Conservation (phyloP, 2,888 invertebrate species). For the Caenorhabditis sp. region DNA sequence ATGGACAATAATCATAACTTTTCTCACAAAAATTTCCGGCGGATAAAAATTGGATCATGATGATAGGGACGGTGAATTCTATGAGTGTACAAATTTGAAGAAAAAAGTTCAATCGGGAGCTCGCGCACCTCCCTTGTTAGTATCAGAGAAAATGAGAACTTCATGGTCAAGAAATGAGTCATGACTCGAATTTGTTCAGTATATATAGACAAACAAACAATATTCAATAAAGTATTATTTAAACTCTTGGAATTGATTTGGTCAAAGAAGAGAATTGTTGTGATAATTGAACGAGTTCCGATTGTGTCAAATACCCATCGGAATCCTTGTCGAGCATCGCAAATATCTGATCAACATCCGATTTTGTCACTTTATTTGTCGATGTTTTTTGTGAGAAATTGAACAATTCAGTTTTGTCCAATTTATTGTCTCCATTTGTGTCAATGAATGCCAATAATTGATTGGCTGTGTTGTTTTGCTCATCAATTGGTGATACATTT, state of each 20-base stretch:
- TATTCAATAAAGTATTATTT: neutral
- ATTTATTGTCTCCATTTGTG: conserved; percentile 54
- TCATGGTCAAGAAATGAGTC: too few species aligned
- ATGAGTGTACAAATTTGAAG: too few species aligned
- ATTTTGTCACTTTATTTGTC: conserved; percentile 37
- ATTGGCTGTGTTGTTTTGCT: conserved; percentile 60
- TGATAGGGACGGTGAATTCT: too few species aligned
- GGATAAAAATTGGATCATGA: too few species aligned
- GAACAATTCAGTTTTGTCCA: conserved; percentile 56
- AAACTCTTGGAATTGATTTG: conserved; percentile 38
- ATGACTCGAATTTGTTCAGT: neutral
- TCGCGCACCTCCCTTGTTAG: too few species aligned
- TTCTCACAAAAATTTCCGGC: too few species aligned
- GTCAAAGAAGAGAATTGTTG: conserved; percentile 32
- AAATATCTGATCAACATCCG: conserved; percentile 32
- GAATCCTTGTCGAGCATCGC: conserved; percentile 28
- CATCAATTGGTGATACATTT: conserved; percentile 40
- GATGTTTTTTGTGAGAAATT: conserved; percentile 49
- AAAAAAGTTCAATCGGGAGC: too few species aligned
- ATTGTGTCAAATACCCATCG: conserved; percentile 29
- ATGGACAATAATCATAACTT: too few species aligned
- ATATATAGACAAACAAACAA: neutral
- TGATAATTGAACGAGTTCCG: conserved; percentile 25
- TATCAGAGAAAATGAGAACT: neutral
- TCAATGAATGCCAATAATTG: conserved; percentile 62